Percentiles rank a stretch among this genome's conserved stretches.
Evolutionary conservation across 2,113 vertebrate genomes (phyloP).

Genomic region (Chionomys nivalis): DNA sequence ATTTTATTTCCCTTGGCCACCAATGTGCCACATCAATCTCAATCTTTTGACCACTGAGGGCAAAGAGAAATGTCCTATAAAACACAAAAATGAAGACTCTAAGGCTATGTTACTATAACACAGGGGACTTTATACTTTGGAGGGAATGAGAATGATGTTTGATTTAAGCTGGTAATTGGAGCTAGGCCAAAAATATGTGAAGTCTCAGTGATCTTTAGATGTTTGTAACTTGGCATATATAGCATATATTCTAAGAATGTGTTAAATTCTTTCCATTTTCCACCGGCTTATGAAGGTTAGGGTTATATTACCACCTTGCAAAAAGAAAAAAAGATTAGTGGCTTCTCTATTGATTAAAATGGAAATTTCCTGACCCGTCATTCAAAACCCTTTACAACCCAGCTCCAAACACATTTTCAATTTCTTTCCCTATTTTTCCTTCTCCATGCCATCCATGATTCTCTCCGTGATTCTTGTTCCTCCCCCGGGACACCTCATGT

Average conservation of each 20-base stretch:
- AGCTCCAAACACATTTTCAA: neutral
- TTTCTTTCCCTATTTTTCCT: neutral
- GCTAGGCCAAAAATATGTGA: conserved; percentile 32
- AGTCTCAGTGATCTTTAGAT: conserved; percentile 50
- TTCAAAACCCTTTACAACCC: conserved; percentile 9
- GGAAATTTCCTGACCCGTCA: conserved; percentile 2
- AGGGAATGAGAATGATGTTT: neutral
- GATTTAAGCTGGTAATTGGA: conserved; percentile 29
- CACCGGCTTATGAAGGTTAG: conserved; percentile 6
- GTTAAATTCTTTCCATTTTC: conserved; percentile 68
- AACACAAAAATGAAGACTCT: conserved; percentile 33
- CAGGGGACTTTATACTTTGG: conserved; percentile 13
- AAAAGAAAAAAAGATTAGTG: neutral
- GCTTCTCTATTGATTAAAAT: conserved; percentile 45
- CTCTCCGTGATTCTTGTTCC: neutral
- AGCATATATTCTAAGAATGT: conserved; percentile 36
- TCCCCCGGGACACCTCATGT: accelerated
- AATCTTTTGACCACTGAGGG: neutral
- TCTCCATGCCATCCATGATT: neutral
- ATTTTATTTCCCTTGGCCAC: neutral
- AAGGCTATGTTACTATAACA: neutral
- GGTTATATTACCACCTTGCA: neutral
- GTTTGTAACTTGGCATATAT: conserved; percentile 35
- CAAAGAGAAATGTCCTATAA: conserved; percentile 50
- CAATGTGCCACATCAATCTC: neutral